These are phyloP conservation scores for Ericerus pela DNA, from an alignment of 1,140 invertebrate genomes.

Conservation along the genomic window DNA sequence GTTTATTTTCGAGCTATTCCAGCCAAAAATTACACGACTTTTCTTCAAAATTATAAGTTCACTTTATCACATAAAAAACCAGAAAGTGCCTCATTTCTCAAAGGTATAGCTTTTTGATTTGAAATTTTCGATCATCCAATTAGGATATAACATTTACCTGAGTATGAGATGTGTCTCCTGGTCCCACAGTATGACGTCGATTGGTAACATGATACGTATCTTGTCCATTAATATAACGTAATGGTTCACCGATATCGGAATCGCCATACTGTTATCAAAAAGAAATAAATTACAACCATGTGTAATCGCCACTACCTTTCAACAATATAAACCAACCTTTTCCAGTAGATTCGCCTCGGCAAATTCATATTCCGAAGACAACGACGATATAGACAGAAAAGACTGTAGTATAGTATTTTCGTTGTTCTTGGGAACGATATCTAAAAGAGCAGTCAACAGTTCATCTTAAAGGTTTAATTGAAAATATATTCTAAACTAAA, in stretches of 20 bases:
- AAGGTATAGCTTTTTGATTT: neutral
- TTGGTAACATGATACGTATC: constrained; percentile 38
- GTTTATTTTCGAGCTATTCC: too few relatives aligned
- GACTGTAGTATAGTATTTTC: constrained; percentile 2
- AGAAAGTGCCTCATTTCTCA: neutral
- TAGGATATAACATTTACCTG: constrained; percentile 14
- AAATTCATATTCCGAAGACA: constrained; percentile 2
- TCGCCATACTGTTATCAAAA: constrained; percentile 18
- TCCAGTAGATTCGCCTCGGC: neutral
- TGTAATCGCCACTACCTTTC: neutral
- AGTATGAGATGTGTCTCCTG: constrained; percentile 44
- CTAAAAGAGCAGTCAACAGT: neutral
- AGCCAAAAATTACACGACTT: too few relatives aligned
- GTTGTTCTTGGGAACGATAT: neutral
- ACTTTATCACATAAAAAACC: neutral
- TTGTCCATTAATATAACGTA: constrained; percentile 18
- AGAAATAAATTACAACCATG: neutral
- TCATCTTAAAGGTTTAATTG: neutral
- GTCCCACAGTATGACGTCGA: constrained; percentile 80
- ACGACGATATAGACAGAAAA: neutral
- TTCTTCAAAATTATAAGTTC: constrained; percentile 19
- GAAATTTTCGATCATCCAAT: too few relatives aligned
- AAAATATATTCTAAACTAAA: constrained; percentile 2
- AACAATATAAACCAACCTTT: neutral
- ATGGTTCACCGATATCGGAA: constrained; percentile 14